phyloP scores from a whole-genome alignment of 2,113 vertebrate genomes.

The Lota lota region DNA sequence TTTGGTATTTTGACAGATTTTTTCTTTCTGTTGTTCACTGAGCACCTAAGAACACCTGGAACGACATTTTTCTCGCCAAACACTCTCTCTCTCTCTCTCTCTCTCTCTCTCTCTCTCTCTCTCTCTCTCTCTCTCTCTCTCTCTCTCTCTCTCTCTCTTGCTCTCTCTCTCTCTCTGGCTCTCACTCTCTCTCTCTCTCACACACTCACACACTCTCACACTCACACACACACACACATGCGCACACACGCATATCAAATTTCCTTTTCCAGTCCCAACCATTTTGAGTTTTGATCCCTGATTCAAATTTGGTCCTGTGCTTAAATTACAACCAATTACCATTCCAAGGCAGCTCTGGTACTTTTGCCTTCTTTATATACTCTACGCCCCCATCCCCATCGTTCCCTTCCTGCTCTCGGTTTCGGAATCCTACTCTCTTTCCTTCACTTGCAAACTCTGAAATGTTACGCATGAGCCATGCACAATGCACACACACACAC shows the following conservation, averaged over 20 bases:
- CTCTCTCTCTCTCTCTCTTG: no score
- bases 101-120: not conserved
- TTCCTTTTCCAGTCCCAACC: slow-evolving; percentile 31
- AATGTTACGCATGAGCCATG: no score
- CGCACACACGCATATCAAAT: slow-evolving; percentile 30
- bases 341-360: slow-evolving; percentile 26
- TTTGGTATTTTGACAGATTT: not conserved
- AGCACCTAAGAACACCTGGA: not conserved
- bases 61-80: not conserved
- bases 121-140: not conserved
- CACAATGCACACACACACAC: slow-evolving; percentile 4
- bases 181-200: no score
- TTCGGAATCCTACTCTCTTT: slow-evolving; percentile 13
- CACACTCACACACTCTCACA: no score
- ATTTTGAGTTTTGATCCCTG: slow-evolving; percentile 42
- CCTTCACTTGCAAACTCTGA: slow-evolving; percentile 9
- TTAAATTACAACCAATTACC: slow-evolving; percentile 51
- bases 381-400: slow-evolving; percentile 20
- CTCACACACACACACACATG: not conserved
- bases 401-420: not conserved
- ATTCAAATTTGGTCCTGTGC: slow-evolving; percentile 41
- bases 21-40: not conserved
- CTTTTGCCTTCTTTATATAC: not conserved
- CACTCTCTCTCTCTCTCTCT: no score
- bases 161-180: no score